Conservation (phyloP, 2,797 vertebrate genomes). For the Myotis pilosus region DNA sequence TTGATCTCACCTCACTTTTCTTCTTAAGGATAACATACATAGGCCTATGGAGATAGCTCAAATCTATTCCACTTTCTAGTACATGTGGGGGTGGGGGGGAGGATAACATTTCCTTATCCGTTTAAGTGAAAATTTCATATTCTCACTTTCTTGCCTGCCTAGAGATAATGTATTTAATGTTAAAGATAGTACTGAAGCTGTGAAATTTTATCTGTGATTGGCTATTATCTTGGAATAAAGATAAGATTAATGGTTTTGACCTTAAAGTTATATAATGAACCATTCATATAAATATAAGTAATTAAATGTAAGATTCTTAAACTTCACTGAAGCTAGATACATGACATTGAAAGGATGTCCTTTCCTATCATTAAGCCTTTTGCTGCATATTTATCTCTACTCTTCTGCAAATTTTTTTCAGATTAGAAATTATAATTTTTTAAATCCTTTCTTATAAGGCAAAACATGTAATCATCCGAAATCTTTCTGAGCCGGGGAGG, state of each 20-base stretch:
- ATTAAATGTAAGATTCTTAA: conserved; percentile 30
- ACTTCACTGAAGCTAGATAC: not conserved
- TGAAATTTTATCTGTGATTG: not conserved
- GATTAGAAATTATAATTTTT: not conserved
- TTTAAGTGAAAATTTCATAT: not conserved
- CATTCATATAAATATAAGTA: conserved; percentile 20
- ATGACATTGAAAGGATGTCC: not conserved
- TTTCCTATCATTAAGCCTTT: not conserved
- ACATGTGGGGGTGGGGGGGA: not conserved
- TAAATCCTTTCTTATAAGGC: not conserved
- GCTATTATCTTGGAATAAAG: not conserved
- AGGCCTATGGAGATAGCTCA: not conserved
- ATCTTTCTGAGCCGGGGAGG: not conserved
- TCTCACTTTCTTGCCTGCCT: not conserved
- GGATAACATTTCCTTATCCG: not conserved
- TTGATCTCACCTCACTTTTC: not conserved
- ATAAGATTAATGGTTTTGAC: not conserved
- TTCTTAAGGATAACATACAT: not conserved
- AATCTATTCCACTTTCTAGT: not conserved
- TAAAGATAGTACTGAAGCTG: not conserved
- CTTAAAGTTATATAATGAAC: not conserved
- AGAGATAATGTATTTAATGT: not conserved
- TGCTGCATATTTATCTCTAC: not conserved
- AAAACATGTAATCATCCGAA: not conserved
- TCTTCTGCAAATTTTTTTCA: not conserved